phyloP scores from a whole-genome alignment of 2,113 vertebrate genomes.

The Brienomyrus longianalis region DNA sequence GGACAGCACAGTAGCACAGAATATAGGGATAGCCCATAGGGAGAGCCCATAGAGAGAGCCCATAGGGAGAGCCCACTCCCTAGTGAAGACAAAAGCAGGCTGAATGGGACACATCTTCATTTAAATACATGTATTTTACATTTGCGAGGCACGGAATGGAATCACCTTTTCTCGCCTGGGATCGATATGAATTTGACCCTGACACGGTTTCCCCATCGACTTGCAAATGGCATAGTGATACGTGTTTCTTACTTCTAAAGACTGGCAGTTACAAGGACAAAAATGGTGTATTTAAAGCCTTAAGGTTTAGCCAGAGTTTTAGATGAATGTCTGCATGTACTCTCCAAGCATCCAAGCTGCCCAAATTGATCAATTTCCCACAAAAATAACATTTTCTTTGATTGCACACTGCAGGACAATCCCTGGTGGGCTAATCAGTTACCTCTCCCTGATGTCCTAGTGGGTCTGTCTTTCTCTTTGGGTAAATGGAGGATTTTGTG shows the following conservation, averaged over 20 bases:
- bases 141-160: neutral
- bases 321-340: neutral
- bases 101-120: neutral
- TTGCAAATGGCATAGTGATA: neutral
- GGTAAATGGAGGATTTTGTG: conserved; percentile 16
- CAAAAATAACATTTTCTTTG: conserved; percentile 31
- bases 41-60: neutral
- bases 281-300: neutral
- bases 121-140: neutral
- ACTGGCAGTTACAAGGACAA: conserved; percentile 8
- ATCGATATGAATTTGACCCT: neutral
- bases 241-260: neutral
- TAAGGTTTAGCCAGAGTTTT: neutral
- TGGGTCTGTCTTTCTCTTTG: conserved; percentile 15
- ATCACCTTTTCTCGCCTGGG: neutral
- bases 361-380: conserved; percentile 27
- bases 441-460: conserved; percentile 37
- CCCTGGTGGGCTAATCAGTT: conserved; percentile 39
- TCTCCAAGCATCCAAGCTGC: conserved; percentile 16
- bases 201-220: neutral
- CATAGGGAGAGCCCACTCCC: neutral
- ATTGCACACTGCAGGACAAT: conserved; percentile 24
- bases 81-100: neutral
- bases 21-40: neutral
- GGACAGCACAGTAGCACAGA: neutral